Conservation (phyloP, 2,888 invertebrate genomes). For the Thumatha senex region DNA sequence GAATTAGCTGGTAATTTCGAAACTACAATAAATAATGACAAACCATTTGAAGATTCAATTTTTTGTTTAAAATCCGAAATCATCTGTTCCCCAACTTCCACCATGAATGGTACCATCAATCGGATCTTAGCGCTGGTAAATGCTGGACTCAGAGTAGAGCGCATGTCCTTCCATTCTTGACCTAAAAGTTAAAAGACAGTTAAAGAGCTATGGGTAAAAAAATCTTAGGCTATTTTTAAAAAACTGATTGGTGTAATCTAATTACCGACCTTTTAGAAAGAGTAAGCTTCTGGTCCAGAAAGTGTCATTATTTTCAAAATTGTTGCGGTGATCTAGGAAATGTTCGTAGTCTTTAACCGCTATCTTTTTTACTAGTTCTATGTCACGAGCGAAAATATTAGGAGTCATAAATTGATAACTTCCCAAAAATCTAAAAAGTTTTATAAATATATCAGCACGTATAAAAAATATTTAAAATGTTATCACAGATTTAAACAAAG, state of each 20-base stretch:
- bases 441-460: not conserved
- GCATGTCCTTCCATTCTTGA: slow-evolving; percentile 10
- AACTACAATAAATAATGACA: not conserved
- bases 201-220: not conserved
- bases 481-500: no score
- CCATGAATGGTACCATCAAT: slow-evolving; percentile 6
- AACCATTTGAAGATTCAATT: not conserved
- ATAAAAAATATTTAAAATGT: no score
- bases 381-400: slow-evolving; percentile 62
- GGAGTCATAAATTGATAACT: slow-evolving; percentile 66
- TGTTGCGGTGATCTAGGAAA: slow-evolving; percentile 70
- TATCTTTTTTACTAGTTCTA: slow-evolving; percentile 73
- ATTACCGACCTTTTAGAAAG: slow-evolving; percentile 56
- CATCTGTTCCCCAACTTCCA: slow-evolving; percentile 2
- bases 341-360: slow-evolving; percentile 79
- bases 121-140: slow-evolving; percentile 5
- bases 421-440: slow-evolving; percentile 68
- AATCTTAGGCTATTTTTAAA: not conserved
- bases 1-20: not conserved
- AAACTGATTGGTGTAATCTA: no score
- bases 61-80: slow-evolving; percentile 1
- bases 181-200: not conserved
- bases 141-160: slow-evolving; percentile 3
- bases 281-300: slow-evolving; percentile 77
- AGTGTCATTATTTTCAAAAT: slow-evolving; percentile 64